Percentiles rank a stretch among this genome's conserved stretches.
These are phyloP conservation scores for Sebastes fasciatus DNA, from an alignment of 2,113 vertebrate species.

Conservation along the genomic window DNA sequence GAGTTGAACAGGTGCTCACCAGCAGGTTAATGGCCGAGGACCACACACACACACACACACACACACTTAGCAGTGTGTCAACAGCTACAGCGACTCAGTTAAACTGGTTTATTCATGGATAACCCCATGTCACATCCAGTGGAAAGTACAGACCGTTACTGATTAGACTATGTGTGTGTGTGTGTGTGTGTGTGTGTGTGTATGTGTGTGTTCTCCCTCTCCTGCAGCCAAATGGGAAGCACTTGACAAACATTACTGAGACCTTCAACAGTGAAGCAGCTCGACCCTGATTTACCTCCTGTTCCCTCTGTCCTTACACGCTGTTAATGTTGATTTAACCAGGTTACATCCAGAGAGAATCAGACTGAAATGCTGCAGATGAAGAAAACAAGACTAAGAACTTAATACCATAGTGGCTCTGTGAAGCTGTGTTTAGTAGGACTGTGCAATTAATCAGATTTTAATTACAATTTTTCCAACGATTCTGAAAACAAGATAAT, in stretches of 20 bases:
- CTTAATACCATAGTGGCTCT: too few species aligned
- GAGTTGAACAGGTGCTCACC: constrained; percentile 50
- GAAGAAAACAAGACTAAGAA: too few species aligned
- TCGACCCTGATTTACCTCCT: background rate
- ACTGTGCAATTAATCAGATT: too few species aligned
- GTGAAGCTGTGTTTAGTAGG: too few species aligned
- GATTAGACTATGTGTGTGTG: constrained; percentile 34
- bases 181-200: constrained; percentile 37
- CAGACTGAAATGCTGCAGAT: too few species aligned
- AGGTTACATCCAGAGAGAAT: background rate
- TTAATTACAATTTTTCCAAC: too few species aligned
- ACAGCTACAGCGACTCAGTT: constrained; percentile 41
- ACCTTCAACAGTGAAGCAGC: background rate
- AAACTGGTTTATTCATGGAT: constrained; percentile 63
- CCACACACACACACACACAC: constrained; percentile 36
- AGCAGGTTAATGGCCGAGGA: constrained; percentile 30
- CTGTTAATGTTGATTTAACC: background rate
- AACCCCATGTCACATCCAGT: constrained; percentile 36
- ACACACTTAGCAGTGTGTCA: constrained; percentile 29
- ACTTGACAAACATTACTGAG: constrained; percentile 63
- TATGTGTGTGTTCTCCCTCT: constrained; percentile 24
- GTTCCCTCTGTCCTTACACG: background rate
- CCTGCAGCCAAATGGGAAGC: constrained; percentile 49
- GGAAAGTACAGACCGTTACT: constrained; percentile 48
- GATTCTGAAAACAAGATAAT: too few species aligned